phyloP scores from a whole-genome alignment of 2,113 vertebrate genomes.

The Origma solitaria region DNA sequence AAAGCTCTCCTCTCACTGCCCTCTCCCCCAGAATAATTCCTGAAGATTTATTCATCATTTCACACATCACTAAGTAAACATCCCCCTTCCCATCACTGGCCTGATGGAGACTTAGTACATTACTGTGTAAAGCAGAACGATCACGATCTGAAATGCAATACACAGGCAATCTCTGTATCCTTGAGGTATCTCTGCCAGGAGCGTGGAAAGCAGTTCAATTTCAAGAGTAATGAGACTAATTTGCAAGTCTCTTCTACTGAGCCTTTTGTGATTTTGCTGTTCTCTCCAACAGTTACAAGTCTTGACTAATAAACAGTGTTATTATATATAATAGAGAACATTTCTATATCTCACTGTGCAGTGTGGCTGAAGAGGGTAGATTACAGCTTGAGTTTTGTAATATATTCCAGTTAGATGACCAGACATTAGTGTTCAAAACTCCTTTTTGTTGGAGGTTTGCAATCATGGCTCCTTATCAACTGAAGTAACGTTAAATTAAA shows the following conservation, averaged over 20 bases:
- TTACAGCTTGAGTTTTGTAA: constrained; percentile 12
- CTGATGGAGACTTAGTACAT: neutral
- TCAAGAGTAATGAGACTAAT: constrained; percentile 49
- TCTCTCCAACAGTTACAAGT: neutral
- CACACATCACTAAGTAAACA: constrained; percentile 4
- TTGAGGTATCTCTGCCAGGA: constrained; percentile 24
- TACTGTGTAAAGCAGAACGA: neutral
- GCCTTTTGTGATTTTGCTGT: constrained; percentile 60
- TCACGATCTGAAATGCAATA: neutral
- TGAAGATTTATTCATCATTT: constrained; percentile 16
- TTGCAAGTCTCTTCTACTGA: constrained; percentile 57
- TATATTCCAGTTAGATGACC: constrained; percentile 39
- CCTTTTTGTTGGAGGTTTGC: constrained; percentile 6
- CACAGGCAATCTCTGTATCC: constrained; percentile 7
- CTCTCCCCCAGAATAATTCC: neutral
- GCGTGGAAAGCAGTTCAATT: constrained; percentile 14
- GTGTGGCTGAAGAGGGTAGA: neutral
- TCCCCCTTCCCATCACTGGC: neutral
- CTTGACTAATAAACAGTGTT: constrained; percentile 14
- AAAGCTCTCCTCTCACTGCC: neutral
- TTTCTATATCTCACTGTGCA: constrained; percentile 38
- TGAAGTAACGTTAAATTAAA: constrained; percentile 65
- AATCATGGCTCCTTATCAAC: constrained; percentile 41
- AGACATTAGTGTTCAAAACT: constrained; percentile 20
- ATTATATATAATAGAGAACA: neutral